Evolutionary conservation across 2,888 invertebrate genomes (phyloP), one percentile per base, ranked within the genome.

Genomic region (Lochmaea crataegi): DNA sequence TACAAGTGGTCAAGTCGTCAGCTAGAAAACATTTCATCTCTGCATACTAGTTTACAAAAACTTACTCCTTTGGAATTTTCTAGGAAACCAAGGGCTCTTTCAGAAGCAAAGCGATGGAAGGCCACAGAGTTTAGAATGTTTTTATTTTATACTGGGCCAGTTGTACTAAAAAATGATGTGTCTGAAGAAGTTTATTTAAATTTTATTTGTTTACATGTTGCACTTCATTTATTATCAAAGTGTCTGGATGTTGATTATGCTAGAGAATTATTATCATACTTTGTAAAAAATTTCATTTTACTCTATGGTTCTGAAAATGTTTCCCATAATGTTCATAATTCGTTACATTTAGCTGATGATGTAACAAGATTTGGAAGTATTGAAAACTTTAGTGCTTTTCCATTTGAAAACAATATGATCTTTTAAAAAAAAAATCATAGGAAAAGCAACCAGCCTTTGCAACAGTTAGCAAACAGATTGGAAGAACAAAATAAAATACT

Each of bases 71-170:
- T 56, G 56, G 53, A 66, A 66, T 72, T 72, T 56, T 56, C 65
- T 14, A 58, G 71, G 38, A 63, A 72, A 48, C 65, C 71, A 38
- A 45, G 67, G 16, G 51, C 66, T 58, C n/a, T 72, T 38, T n/a
- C 53, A 41, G 60, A 58, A 26, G 53, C 63, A 51, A 61, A 48
- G n/a, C 42, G 51, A 45, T 71, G 66, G 71, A 71, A 71, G 41
- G 71, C 71, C 51, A 71, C 53, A 1, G 60, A 71, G 61, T 71
- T 66, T 61, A 42, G 65, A 32, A 38, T 64, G 45, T 70, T 70
- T 65, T 45, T 70, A 11, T 26, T 70, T 10, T 65, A 70, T 65
- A 53, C 64, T 57, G 70, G 70, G 10, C 64, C 65, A 42, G 64
- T 64, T 41, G 53, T 70, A 3, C 64, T 70, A n/a, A 42, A 63